Evolutionary conservation across 2,113 vertebrate species (phyloP).

Genomic region (Oreochromis tanganicae): DNA sequence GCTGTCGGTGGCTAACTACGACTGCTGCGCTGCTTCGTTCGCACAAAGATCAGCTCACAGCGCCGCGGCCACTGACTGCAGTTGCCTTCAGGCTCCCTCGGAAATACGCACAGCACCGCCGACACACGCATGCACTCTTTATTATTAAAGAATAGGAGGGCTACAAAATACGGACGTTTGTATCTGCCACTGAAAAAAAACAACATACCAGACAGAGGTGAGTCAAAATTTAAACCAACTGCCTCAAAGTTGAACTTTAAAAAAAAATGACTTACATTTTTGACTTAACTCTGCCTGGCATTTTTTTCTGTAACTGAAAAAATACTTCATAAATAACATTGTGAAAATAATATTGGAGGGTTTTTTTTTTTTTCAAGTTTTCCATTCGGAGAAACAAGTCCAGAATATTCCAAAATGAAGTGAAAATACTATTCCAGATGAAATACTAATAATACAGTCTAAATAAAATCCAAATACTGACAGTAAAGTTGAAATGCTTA

Average conservation of each 20-base stretch:
- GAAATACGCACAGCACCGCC: neutral
- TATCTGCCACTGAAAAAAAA: neutral
- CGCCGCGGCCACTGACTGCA: constrained; percentile 20
- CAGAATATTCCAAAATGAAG: neutral
- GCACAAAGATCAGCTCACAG: constrained; percentile 66
- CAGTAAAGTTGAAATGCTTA: neutral
- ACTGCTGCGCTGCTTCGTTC: constrained; percentile 45
- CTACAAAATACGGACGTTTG: neutral
- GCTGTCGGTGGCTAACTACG: constrained; percentile 52
- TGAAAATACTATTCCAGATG: neutral
- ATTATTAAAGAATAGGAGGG: neutral
- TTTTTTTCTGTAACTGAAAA: neutral
- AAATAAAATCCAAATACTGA: neutral
- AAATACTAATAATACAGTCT: neutral
- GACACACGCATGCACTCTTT: neutral
- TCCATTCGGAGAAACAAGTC: neutral
- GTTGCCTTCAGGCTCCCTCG: constrained; percentile 3
- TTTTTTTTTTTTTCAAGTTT: rapidly evolving
- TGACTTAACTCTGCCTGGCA: rapidly evolving
- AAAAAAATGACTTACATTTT: neutral
- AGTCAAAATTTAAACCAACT: rapidly evolving
- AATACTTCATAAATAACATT: neutral
- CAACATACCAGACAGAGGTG: rapidly evolving
- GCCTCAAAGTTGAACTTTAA: neutral
- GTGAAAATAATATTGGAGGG: neutral